Evolutionary conservation across 2,113 vertebrate genomes (phyloP), one percentile per base, ranked within the genome.

Genomic region (Panthera tigris): DNA sequence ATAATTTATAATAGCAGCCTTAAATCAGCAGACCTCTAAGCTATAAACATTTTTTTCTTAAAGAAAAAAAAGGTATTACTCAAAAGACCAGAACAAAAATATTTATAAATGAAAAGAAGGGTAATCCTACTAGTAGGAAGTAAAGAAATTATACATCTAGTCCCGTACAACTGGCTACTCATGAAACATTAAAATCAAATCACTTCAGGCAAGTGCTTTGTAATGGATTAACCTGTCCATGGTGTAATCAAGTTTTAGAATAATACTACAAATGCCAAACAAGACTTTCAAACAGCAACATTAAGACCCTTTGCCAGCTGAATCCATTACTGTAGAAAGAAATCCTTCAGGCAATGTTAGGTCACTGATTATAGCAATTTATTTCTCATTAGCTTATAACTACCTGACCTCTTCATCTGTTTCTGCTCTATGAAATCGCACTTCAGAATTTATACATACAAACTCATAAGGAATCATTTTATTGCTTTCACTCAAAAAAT

Each of bases 321-420:
- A 98, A 96, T 97, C 97, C 97, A 91, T 98, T 97, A 97, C 61
- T 74, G 50, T 68, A 96, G 90, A 97, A 48, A 97, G 94, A 98
- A 98, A 96, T 79, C 92, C 89, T 98, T 93, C 92, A 96, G 97
- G 96, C 97, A 98, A 97, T 97, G 91, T 94, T 79, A 97, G 94
- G 96, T 94, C 97, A 97, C 86, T 97, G 96, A 96, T 82, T 95
- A 97, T 94, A 98, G 98, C 81, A 97, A 97, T 98, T 98, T 98
- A 93, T 69, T 98, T 98, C 98, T 98, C 95, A 95, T 98, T 98
- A 98, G 93, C 90, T 85, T 98, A 95, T 98, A 97, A 98, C 96
- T 98, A 89, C 91, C 85, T 98, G 98, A 98, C 96, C 97, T 95
- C 45, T 98, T 98, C 97, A 96, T 98, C 96, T 98, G 87, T 95